Evolutionary conservation across 2,888 invertebrate species (phyloP), one percentile per base, ranked within the genome.

Genomic region (Tipula unca): DNA sequence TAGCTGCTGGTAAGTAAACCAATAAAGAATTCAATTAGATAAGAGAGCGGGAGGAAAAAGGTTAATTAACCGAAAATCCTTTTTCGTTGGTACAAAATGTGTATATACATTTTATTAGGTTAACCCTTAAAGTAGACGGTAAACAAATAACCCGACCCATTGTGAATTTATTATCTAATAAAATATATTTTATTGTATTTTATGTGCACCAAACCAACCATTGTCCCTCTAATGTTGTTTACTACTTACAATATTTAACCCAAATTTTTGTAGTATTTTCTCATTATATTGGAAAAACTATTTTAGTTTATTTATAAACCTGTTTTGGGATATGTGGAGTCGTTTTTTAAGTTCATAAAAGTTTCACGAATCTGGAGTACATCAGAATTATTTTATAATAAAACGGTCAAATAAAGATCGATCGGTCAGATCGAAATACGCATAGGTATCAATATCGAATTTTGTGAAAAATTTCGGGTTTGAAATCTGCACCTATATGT

Each of bases 121-220:
- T 48, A 48, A 48, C 69, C 69, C 69, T 69, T 69, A 69, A 69
- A 69, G 10, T 69, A 69, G 69, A 69, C 25, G 69, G 69, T 69
- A 69, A 69, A 69, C 25, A 69, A 69, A 69, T 69, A 69, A 69
- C 69, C 25, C 69, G 69, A 69, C 20, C 69, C 69, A 25, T 69
- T 69, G 69, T 69, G 69, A 69, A 69, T 69, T 69, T 69, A 69
- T 69, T 69, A 69, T 69, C 69, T 69, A 69, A 69, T 69, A 69
- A 69, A 69, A 69, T 69, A 69, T 69, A 69, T 69, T 69, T 69
- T 20, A 69, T 20, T 69, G 69, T 69, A 69, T 69, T 25, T 69
- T 25, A 25, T 69, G 25, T 69, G 25, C 25, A 25, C 25, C 69
- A 25, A 69, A 69, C 69, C 69, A 69, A 69, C 69, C 25, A 10